Conservation (phyloP, 2,113 vertebrate genomes). For the Phocoena phocoena region DNA sequence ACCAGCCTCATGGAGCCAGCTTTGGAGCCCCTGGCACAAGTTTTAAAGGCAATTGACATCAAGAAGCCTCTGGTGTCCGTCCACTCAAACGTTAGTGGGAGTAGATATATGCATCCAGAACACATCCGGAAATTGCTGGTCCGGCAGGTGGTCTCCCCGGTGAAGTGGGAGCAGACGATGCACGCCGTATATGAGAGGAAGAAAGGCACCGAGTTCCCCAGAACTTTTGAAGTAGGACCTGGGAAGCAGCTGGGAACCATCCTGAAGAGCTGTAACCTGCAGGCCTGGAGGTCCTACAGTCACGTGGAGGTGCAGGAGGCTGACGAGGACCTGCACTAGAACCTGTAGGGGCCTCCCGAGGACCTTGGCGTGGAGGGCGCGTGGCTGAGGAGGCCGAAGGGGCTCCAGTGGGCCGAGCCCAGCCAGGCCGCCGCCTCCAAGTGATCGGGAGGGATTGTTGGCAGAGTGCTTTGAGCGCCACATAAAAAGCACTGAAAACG, state of each 20-base stretch:
- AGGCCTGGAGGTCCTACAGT: constrained; percentile 89
- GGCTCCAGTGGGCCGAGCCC: rapidly evolving
- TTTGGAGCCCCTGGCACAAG: constrained; percentile 85
- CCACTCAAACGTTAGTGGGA: constrained; percentile 91
- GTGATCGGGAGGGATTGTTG: rapidly evolving
- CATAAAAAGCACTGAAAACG: neutral
- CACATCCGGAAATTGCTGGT: constrained; percentile 88
- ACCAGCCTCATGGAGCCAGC: constrained; percentile 92
- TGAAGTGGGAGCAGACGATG: constrained; percentile 97
- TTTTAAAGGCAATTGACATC: constrained; percentile 86
- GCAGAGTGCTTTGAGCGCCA: neutral
- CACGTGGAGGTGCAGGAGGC: constrained; percentile 84
- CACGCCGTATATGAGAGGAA: constrained; percentile 90
- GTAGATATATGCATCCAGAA: constrained; percentile 87
- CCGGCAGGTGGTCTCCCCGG: constrained; percentile 92
- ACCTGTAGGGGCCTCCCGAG: rapidly evolving
- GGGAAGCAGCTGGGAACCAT: constrained; percentile 91
- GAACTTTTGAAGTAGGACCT: constrained; percentile 93
- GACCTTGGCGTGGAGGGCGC: rapidly evolving
- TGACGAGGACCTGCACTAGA: neutral
- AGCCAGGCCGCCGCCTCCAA: rapidly evolving
- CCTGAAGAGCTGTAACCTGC: constrained; percentile 92
- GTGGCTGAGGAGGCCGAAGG: too few relatives aligned
- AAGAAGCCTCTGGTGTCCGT: constrained; percentile 89
- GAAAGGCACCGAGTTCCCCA: constrained; percentile 89